These are phyloP conservation scores for Brachyhypopomus occidentalis DNA, from an alignment of 2,113 vertebrate species.

Conservation along the genomic window DNA sequence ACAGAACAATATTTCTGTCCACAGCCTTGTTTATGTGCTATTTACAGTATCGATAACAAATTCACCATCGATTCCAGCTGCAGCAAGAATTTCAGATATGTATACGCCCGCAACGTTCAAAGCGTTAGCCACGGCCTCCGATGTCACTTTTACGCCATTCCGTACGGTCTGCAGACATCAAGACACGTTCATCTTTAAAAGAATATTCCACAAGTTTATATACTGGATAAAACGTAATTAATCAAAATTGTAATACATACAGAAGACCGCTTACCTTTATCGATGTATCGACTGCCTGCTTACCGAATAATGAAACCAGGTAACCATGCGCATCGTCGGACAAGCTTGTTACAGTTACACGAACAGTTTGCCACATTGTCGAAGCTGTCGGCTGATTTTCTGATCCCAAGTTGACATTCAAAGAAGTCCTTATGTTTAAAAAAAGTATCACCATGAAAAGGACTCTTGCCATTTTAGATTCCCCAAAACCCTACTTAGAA, in stretches of 20 bases:
- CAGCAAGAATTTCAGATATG: constrained; percentile 54
- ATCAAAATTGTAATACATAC: neutral
- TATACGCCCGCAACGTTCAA: constrained; percentile 35
- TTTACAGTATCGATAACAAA: neutral
- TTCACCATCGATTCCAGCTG: constrained; percentile 65
- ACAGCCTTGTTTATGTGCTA: no score
- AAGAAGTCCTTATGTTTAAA: neutral
- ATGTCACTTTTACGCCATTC: neutral
- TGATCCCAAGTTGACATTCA: neutral
- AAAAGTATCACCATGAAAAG: no score
- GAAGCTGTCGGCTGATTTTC: neutral
- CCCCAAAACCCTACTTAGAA: no score
- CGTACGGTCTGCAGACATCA: neutral
- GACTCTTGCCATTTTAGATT: no score
- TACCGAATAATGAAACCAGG: constrained; percentile 57
- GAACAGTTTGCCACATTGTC: constrained; percentile 5
- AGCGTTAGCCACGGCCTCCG: neutral
- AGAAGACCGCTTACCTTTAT: constrained; percentile 59
- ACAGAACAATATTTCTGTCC: no score
- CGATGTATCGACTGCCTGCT: constrained; percentile 58
- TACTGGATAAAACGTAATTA: no score
- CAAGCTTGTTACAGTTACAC: constrained; percentile 47
- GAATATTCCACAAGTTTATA: no score
- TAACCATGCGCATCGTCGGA: constrained; percentile 52
- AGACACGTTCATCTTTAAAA: neutral